Evolutionary conservation across 2,888 invertebrate species (phyloP).

Genomic region (Catonia carolina): DNA sequence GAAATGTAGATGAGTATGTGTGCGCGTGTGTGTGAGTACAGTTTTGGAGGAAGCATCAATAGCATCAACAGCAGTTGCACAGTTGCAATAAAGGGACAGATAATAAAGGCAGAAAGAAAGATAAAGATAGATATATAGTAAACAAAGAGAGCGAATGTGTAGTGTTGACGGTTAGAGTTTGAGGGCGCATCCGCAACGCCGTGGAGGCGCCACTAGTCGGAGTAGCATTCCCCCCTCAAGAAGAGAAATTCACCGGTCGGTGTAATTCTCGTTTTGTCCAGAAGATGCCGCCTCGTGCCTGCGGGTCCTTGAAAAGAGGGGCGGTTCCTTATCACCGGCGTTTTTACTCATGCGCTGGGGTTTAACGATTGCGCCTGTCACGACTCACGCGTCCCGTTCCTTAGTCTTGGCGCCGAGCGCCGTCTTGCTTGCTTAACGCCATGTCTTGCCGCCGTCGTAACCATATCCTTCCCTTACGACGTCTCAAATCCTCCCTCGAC

Average conservation of each 20-base stretch:
- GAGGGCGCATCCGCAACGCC: conserved; percentile 2
- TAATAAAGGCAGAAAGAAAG: background rate
- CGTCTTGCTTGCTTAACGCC: conserved; percentile 9
- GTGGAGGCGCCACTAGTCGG: conserved; percentile 21
- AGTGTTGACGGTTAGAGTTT: conserved; percentile 13
- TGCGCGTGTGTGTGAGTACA: background rate
- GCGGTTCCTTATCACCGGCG: conserved; percentile 19
- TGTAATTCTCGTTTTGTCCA: conserved; percentile 23
- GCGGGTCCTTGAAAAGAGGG: conserved; percentile 20
- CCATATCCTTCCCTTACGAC: conserved; percentile 7
- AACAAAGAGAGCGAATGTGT: background rate
- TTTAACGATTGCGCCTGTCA: conserved; percentile 16
- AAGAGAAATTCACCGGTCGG: conserved; percentile 12
- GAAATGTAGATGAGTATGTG: no score
- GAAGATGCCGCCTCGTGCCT: conserved; percentile 24
- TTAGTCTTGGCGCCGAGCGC: conserved; percentile 23
- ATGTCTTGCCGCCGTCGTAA: conserved; percentile 12
- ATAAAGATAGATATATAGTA: no score
- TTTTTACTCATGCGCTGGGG: conserved; percentile 24
- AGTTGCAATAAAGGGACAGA: no score
- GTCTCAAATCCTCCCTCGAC: conserved; percentile 4
- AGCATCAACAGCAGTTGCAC: background rate
- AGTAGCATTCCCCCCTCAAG: conserved; percentile 10
- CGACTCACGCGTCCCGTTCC: conserved; percentile 14
- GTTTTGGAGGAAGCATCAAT: conserved; percentile 2